Evolutionary conservation across 2,797 vertebrate species (phyloP).

Genomic region (Poecilia velifera): DNA sequence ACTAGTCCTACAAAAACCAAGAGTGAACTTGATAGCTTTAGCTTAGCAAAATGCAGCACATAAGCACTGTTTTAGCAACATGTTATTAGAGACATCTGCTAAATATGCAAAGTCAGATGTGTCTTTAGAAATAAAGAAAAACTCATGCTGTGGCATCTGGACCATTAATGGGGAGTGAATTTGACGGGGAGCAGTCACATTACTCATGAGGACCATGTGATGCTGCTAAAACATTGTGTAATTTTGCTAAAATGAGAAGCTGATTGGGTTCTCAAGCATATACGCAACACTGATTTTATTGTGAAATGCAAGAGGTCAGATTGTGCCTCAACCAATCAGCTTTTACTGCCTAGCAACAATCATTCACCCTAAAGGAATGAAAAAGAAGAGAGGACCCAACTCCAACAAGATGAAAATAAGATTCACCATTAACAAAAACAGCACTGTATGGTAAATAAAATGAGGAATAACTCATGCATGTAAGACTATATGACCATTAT

Average conservation of each 20-base stretch:
- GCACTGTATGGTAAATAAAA: slow-evolving; percentile 14
- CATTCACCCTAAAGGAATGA: background rate
- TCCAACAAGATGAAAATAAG: slow-evolving; percentile 26
- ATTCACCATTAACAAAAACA: slow-evolving; percentile 2
- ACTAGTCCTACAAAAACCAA: background rate
- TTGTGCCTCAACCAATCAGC: background rate
- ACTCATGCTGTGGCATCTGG: background rate
- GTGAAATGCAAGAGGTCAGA: background rate
- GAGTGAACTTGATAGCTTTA: background rate
- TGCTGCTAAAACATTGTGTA: background rate
- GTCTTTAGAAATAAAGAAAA: background rate
- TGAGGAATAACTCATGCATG: slow-evolving; percentile 53
- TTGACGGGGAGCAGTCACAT: background rate
- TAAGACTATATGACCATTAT: slow-evolving; percentile 58
- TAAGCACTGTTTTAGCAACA: background rate
- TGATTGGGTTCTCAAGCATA: background rate
- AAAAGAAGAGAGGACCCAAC: background rate
- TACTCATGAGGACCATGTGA: background rate
- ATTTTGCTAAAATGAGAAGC: background rate
- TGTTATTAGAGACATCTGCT: background rate
- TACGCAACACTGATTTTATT: background rate
- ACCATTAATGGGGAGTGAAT: background rate
- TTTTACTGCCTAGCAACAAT: background rate
- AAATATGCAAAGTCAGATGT: background rate
- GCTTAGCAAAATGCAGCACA: background rate